These are phyloP conservation scores for Pinctada fucata DNA, from an alignment of 2,888 invertebrate species.

Conservation along the genomic window DNA sequence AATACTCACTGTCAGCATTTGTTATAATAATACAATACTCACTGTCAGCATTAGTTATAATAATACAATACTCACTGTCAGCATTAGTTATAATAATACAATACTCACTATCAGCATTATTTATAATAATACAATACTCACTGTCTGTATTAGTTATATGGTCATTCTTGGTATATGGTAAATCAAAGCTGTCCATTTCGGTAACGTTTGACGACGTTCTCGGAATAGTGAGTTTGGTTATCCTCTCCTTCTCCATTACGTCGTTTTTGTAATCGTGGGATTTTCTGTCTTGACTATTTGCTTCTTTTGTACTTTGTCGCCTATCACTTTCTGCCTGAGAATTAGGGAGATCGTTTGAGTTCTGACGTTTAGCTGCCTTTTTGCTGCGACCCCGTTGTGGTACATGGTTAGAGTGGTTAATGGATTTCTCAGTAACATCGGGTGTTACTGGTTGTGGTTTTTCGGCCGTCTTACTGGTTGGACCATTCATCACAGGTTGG, in stretches of 20 bases:
- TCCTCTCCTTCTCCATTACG: background rate
- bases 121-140: no score
- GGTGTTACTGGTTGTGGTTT: constrained; percentile 38
- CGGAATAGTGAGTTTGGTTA: background rate
- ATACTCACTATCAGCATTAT: no score
- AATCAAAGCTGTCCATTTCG: background rate
- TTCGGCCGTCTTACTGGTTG: constrained; percentile 36
- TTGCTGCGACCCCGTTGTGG: constrained; percentile 50
- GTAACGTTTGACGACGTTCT: background rate
- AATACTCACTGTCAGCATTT: no score
- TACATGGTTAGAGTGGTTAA: constrained; percentile 10
- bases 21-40: no score
- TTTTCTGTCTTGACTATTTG: constrained; percentile 18
- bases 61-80: no score
- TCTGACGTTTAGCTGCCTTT: constrained; percentile 55
- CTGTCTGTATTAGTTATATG: no score
- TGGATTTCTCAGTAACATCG: constrained; percentile 63
- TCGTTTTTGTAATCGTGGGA: background rate
- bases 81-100: no score
- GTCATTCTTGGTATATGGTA: background rate
- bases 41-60: no score
- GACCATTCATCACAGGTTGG: constrained; percentile 13
- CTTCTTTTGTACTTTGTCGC: constrained; percentile 13
- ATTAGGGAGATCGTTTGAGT: constrained; percentile 23
- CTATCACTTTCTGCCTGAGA: constrained; percentile 11